Conservation (phyloP, 2,888 invertebrate species). For the Brachyopa scutellaris region DNA sequence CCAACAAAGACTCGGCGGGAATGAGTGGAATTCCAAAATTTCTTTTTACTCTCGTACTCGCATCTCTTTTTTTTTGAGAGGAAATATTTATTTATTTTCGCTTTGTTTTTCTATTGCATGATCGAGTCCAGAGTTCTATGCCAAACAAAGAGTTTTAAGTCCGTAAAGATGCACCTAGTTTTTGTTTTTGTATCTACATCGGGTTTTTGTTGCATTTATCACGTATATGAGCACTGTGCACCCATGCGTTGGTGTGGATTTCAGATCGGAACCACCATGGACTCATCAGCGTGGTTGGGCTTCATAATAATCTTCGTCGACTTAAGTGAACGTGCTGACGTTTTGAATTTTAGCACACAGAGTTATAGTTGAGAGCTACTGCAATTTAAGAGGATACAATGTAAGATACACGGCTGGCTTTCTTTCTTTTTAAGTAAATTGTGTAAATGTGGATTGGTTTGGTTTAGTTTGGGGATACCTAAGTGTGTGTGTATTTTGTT, state of each 20-base stretch:
- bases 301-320: conserved; percentile 10
- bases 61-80: too few species aligned
- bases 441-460: background rate
- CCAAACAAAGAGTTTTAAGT: conserved; percentile 55
- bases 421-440: conserved; percentile 15
- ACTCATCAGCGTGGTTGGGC: conserved; percentile 4
- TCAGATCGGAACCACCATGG: conserved; percentile 48
- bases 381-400: conserved; percentile 7
- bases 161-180: conserved; percentile 66
- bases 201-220: conserved; percentile 42
- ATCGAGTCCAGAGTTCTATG: conserved; percentile 32
- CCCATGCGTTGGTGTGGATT: conserved; percentile 61
- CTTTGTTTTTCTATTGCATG: conserved; percentile 18
- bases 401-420: background rate
- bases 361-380: conserved; percentile 21
- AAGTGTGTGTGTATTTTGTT: conserved; percentile 1
- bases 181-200: conserved; percentile 11
- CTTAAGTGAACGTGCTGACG: conserved; percentile 3
- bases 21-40: too few species aligned
- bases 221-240: conserved; percentile 44
- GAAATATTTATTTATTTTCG: background rate
- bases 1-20: too few species aligned
- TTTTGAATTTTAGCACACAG: background rate
- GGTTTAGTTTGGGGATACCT: background rate
- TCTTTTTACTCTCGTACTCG: too few species aligned